Base-by-base conservation (phyloP, 2,113 vertebrate genomes). In the Lophochroa leadbeateri region DNA sequence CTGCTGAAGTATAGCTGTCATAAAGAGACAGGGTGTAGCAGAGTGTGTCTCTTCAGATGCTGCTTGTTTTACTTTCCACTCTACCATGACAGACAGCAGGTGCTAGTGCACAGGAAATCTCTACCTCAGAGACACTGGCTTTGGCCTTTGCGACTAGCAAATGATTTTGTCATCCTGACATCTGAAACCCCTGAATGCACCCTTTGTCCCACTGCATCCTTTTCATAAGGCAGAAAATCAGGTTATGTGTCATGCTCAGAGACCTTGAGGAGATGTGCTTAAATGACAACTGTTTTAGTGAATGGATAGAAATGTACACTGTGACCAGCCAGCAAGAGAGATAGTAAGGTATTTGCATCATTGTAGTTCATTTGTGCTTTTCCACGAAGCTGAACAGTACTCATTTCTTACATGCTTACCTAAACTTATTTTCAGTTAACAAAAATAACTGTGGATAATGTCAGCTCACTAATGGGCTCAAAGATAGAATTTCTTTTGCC, bases 81-180 rank as follows among this genome's bases (percentile, higher is more conserved):
- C 31, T 81, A 37, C 64, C 27, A 52, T 86, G 61, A 71, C 3
- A 16, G 61, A 82, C 24, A 94, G 72, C 94, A 97, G 93, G 93
- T 96, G 78, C 75, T 97, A 37, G 31, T 33, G 50, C 55, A 86
- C 35, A 52, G 43, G 33, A 71, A 92, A 79, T 67, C 61, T 96
- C 68, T 94, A 18, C 52, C 87, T 69, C 57, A 67, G 41, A 90
- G 91, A 90, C 64, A 80, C 21, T 79, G 77, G 60, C 24, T 97
- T 88, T 96, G 78, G 90, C 96, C 88, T 97, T 92, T 97, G 94
- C 88, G 96, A 96, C 15, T 29, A 28, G 57, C 37, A 94, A 96
- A 96, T 94, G 84, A 91, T 89, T 93, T 97, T 95, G 82, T 96
- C 95, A 91, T 94, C n/a, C 35, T 97, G 96, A 97, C 94, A 96